Evolutionary conservation across 2,797 vertebrate species (phyloP), one percentile per base, ranked within the genome.

Genomic region (Chelidonichthys spinosus): DNA sequence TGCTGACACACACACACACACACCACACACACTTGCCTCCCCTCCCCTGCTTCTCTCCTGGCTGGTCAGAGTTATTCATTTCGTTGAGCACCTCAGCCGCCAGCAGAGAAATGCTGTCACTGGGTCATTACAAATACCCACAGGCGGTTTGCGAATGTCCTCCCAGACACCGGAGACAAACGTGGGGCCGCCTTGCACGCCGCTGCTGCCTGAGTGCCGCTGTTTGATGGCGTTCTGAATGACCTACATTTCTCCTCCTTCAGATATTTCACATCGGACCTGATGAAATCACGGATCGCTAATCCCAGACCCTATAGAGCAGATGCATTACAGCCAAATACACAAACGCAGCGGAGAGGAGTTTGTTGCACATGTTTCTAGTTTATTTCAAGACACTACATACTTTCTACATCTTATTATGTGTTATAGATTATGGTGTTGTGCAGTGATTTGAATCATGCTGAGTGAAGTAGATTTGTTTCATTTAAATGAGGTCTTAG

Each of bases 61-160:
- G 75, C 84, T 78, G 82, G 84, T 82, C 80, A 64, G 81, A 87
- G 85, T 91, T 87, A 87, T 88, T 91, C 87, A 86, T 91, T 91
- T 91, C 33, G 74, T 79, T 79, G 87, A 88, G 79, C 86, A 88
- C 87, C 83, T 90, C 85, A 72, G 82, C 79, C 69, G 54, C 79
- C 85, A 82, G 87, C 78, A 78, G 82, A 90, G 84, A 82, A 84
- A 79, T 63, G 69, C 86, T 89, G 90, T 91, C 85, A 80, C 72
- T 75, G 78, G 85, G 89, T 91, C 87, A 85, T 91, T 88, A 87
- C 79, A 90, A 89, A 90, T 82, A 84, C 84, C 87, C 90, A 79
- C 74, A 69, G 89, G 86, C 82, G 46, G 72, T 86, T 86, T 69
- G 82, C 56, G 71, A 85, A 73, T 83, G 89, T 90, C 86, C 83